Conservation (phyloP, 23 tunicate species). For the Styela clava region DNA sequence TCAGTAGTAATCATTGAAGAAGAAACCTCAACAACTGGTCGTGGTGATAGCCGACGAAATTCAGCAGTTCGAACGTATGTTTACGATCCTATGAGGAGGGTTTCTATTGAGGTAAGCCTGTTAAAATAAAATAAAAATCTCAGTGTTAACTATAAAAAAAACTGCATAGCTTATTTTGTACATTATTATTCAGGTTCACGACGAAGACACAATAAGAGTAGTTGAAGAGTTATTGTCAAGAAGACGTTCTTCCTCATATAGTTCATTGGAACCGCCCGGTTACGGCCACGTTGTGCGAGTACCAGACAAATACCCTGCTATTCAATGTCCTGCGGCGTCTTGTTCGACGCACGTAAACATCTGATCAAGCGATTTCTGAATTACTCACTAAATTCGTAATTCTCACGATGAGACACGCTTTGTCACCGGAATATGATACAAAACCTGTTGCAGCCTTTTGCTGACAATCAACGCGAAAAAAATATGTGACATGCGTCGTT, state of each 20-base stretch:
- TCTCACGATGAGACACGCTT: too few species aligned
- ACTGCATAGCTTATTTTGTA: too few species aligned
- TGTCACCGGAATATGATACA: too few species aligned
- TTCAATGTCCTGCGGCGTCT: background rate
- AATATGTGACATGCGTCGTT: too few species aligned
- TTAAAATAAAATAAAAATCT: background rate
- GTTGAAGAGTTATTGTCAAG: conserved; percentile 83
- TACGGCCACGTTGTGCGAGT: conserved; percentile 56
- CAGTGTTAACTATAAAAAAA: background rate
- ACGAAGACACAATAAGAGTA: conserved; percentile 96
- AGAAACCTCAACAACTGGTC: conserved; percentile 49
- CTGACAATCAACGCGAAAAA: too few species aligned
- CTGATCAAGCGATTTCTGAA: too few species aligned
- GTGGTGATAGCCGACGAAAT: conserved; percentile 64
- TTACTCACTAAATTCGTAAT: too few species aligned
- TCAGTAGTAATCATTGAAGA: conserved; percentile 82
- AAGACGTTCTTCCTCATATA: conserved; percentile 45
- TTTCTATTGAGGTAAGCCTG: conserved; percentile 68
- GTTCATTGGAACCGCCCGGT: conserved; percentile 67
- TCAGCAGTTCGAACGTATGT: conserved; percentile 90
- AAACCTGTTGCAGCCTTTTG: too few species aligned
- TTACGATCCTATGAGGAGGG: conserved; percentile 76
- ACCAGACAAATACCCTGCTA: conserved; percentile 40
- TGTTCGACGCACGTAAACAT: too few species aligned
- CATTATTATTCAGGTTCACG: conserved; percentile 67